A percentile compares a stretch with the other conserved stretches of the same genome.
Evolutionary conservation across 2,113 vertebrate genomes (phyloP).

Genomic region (Narcine bancroftii): DNA sequence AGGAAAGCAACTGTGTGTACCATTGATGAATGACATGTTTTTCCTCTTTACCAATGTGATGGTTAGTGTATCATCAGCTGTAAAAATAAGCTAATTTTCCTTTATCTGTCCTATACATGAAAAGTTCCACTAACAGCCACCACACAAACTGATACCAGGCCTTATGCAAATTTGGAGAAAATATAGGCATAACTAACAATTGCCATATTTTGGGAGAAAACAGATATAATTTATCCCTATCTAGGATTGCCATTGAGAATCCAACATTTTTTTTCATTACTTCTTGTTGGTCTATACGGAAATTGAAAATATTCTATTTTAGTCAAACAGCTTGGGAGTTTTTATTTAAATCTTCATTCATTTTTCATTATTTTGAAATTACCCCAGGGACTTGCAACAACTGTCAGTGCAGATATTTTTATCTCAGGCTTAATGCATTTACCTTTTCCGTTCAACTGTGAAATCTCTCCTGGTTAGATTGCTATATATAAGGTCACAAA

Average conservation of each 20-base stretch:
- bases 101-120: neutral
- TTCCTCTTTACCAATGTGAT: neutral
- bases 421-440: neutral
- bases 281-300: neutral
- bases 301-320: neutral
- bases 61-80: neutral
- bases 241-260: neutral
- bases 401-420: neutral
- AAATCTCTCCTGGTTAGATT: conserved; percentile 15
- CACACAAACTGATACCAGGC: neutral
- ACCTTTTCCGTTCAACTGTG: neutral
- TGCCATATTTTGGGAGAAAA: neutral
- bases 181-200: neutral
- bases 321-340: neutral
- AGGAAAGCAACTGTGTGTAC: neutral
- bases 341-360: conserved; percentile 23
- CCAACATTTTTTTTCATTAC: neutral
- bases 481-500: neutral
- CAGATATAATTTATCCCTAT: neutral
- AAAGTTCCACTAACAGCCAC: neutral
- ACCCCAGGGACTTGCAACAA: neutral
- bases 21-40: neutral
- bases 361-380: conserved; percentile 29
- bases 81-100: neutral
- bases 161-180: neutral